Conservation (phyloP, 2,113 vertebrate species). For the Monopterus albus region DNA sequence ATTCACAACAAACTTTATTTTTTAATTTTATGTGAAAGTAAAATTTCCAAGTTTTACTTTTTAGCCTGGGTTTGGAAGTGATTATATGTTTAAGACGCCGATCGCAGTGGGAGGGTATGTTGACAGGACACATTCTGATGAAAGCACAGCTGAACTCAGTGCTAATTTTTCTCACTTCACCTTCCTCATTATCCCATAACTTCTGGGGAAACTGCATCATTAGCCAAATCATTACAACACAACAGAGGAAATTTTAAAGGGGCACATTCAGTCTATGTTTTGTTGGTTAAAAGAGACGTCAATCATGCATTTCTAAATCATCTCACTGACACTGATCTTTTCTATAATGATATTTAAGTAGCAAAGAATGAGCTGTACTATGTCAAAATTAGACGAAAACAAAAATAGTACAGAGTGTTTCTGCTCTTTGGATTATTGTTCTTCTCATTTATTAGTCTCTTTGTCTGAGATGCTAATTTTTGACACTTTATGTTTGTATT, state of each 20-base stretch:
- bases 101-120: background rate
- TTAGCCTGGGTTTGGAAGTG: too few species aligned
- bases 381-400: background rate
- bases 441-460: slow-evolving; percentile 4
- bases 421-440: slow-evolving; percentile 9
- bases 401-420: too few species aligned
- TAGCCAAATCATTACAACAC: background rate
- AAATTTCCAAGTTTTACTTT: background rate
- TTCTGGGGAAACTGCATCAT: background rate
- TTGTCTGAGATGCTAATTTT: slow-evolving; percentile 9
- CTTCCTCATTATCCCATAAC: slow-evolving; percentile 10
- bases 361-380: background rate
- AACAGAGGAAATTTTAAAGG: slow-evolving; percentile 1
- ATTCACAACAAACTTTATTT: slow-evolving; percentile 5
- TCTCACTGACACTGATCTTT: background rate
- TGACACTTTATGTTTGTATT: slow-evolving; percentile 16
- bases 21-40: background rate
- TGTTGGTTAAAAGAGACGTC: too few species aligned
- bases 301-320: slow-evolving; percentile 10
- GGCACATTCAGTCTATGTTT: background rate
- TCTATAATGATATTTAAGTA: background rate
- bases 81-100: background rate
- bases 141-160: slow-evolving; percentile 2
- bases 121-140: background rate
- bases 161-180: background rate